Base-by-base conservation (phyloP, 2,113 vertebrate genomes). In the Macaca nemestrina region DNA sequence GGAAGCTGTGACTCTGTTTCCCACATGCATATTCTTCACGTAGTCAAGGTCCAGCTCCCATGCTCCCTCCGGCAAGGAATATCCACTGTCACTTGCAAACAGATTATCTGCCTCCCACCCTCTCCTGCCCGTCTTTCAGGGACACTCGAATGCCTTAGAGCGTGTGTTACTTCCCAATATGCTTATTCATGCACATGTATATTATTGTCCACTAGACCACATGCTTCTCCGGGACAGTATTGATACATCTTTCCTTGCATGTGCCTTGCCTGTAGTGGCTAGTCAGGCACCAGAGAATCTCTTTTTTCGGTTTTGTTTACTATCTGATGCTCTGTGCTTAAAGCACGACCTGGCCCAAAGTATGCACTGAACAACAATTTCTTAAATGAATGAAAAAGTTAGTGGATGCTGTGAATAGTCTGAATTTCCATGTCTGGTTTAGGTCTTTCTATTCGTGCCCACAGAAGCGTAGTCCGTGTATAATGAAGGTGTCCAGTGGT, bases 121-220 rank as follows among this genome's bases (percentile, higher is more conserved):
- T 17, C n/a, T 64, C 25, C 22, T 1, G 32, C 16, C 43, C 10
- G 0, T 2, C 8, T 38, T 50, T 25, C 17, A 3, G 4, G 8
- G 11, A 16, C 20, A 16, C 16, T n/a, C 1, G 0, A 2, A 23
- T 4, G 30, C 27, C n/a, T 35, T 13, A 1, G 6, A 12, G 20
- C 25, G 0, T 0, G 0, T 4, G 6, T 4, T 22, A 22, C n/a
- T 73, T 23, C 0, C 11, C 6, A 12, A 3, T n/a, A 3, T 7
- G 0, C 11, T 43, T 45, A 23, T 0, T 23, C 0, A 48, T 1
- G 1, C 7, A 45, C 18, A 2, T 1, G 1, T 2, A 2, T 1
- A 35, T 55, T 3, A 2, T 5, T 61, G 8, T 82, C 27, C 3
- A 13, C 14, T 0, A 3, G 38, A 12, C 50, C 7, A 1, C 1